Evolutionary conservation across 1,140 invertebrate genomes (phyloP).

Genomic region (Nasonia vitripennis): DNA sequence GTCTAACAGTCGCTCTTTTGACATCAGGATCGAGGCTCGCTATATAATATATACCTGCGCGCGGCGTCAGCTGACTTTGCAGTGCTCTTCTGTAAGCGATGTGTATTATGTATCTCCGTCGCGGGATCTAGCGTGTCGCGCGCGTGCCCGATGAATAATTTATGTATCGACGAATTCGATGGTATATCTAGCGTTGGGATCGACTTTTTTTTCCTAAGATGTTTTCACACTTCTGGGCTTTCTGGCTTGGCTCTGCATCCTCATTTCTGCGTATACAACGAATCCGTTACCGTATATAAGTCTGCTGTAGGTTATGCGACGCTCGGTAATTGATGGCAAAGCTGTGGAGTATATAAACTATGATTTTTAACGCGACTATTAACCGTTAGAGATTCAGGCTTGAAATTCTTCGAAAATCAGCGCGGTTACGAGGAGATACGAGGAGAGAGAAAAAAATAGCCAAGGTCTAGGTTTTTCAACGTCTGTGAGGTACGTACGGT

Average conservation of each 20-base stretch:
- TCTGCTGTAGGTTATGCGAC: too few relatives aligned
- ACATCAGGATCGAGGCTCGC: neutral
- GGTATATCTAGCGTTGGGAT: slow-evolving; percentile 36
- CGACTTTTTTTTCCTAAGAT: neutral
- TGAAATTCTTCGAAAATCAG: neutral
- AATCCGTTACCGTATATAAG: too few relatives aligned
- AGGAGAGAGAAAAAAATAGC: too few relatives aligned
- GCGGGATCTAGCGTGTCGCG: neutral
- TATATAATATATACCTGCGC: neutral
- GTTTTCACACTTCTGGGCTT: neutral
- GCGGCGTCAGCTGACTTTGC: neutral
- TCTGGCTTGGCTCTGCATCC: too few relatives aligned
- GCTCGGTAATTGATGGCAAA: neutral
- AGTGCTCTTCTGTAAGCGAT: neutral
- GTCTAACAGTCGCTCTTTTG: neutral
- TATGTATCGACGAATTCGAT: slow-evolving; percentile 25
- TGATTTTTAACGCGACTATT: neutral
- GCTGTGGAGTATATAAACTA: neutral
- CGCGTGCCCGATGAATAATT: slow-evolving; percentile 34
- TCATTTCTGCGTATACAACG: too few relatives aligned
- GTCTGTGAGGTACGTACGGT: too few relatives aligned
- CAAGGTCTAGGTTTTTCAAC: too few relatives aligned
- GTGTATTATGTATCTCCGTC: neutral
- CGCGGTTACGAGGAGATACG: neutral
- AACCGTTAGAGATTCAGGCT: neutral